Evolutionary conservation across 1,140 invertebrate species (phyloP).

Genomic region (Oryctes rhinoceros): DNA sequence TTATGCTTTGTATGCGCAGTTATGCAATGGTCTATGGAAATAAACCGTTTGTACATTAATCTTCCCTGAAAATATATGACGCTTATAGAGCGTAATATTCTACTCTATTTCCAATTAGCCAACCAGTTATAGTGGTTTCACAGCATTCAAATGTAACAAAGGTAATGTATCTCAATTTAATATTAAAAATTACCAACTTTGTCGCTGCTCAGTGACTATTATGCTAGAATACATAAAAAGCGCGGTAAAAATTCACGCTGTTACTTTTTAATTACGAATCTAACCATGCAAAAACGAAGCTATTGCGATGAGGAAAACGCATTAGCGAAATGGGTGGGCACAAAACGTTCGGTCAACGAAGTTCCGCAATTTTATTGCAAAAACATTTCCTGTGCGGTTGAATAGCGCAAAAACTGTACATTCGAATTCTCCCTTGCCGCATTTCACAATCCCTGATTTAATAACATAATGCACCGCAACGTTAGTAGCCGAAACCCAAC

Average conservation of each 20-base stretch:
- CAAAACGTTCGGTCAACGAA: slow-evolving; percentile 28
- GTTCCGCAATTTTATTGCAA: slow-evolving; percentile 36
- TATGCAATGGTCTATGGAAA: too few relatives aligned
- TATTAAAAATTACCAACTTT: background rate
- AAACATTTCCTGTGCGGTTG: slow-evolving; percentile 31
- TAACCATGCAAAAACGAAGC: slow-evolving; percentile 12
- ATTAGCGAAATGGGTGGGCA: slow-evolving; percentile 25
- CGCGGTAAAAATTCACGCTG: slow-evolving; percentile 9
- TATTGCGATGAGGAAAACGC: slow-evolving; percentile 22
- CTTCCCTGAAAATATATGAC: background rate
- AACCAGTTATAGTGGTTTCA: background rate
- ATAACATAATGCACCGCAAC: background rate
- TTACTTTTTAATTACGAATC: slow-evolving; percentile 35
- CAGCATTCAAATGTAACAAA: background rate
- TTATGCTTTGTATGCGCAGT: too few relatives aligned
- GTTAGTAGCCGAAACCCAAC: background rate
- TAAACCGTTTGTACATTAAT: too few relatives aligned
- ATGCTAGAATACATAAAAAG: background rate
- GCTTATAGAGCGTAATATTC: background rate
- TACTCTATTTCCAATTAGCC: background rate
- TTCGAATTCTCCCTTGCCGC: background rate
- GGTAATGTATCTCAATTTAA: background rate
- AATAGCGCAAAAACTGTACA: slow-evolving; percentile 21
- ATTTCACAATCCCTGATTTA: slow-evolving; percentile 27
- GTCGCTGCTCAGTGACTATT: background rate